Conservation (phyloP, 2,113 vertebrate genomes). For the Xenotilapia leptura region DNA sequence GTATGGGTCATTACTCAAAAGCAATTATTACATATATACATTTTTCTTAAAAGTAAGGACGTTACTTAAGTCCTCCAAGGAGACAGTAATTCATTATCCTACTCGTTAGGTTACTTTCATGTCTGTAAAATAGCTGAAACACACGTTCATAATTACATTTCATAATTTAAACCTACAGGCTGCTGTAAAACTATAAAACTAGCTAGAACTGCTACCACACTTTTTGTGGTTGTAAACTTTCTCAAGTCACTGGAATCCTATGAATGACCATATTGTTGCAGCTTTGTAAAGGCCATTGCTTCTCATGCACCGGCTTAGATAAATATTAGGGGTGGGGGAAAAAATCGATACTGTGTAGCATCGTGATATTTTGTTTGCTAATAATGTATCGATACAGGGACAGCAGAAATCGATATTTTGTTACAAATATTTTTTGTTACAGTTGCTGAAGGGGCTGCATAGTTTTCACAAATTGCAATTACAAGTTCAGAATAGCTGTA, state of each 20-base stretch:
- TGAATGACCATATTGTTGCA: not conserved
- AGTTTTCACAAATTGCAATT: too few species aligned
- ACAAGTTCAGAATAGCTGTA: too few species aligned
- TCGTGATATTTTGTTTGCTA: too few species aligned
- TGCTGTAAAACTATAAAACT: not conserved
- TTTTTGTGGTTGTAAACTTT: not conserved
- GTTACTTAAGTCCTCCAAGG: not conserved
- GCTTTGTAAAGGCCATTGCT: rapidly evolving
- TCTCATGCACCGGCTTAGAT: not conserved
- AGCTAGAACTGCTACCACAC: not conserved
- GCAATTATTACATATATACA: not conserved
- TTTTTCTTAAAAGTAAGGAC: not conserved
- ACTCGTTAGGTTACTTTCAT: rapidly evolving
- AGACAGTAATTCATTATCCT: not conserved
- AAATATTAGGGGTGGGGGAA: too few species aligned
- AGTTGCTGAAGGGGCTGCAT: too few species aligned
- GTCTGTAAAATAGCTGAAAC: not conserved
- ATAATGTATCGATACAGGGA: too few species aligned
- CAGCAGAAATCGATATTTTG: too few species aligned
- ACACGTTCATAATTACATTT: not conserved
- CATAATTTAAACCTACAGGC: rapidly evolving
- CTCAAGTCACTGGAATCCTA: not conserved
- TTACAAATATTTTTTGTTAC: too few species aligned
- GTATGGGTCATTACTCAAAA: not conserved
- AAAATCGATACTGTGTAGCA: too few species aligned